Evolutionary conservation across 2,888 invertebrate genomes (phyloP).

Genomic region (Cheiracanthium punctorium): DNA sequence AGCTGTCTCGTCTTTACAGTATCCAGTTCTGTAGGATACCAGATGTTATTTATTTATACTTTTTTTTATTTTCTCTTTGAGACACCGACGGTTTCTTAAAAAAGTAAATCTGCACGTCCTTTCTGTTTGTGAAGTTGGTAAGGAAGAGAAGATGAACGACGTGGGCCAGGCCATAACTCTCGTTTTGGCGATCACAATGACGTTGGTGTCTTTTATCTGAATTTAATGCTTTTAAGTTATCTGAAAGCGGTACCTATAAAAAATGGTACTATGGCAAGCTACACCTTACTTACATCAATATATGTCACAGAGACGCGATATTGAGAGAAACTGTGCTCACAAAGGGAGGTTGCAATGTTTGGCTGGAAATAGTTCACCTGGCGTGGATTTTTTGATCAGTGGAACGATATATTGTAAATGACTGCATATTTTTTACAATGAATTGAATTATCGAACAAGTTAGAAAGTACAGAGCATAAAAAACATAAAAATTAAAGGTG

Average conservation of each 20-base stretch:
- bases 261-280: conserved; percentile 35
- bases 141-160: conserved; percentile 33
- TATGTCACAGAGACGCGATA: conserved; percentile 31
- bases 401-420: no score
- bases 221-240: conserved; percentile 56
- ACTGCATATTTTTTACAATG: no score
- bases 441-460: no score
- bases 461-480: no score
- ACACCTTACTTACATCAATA: conserved; percentile 66
- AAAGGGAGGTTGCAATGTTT: neutral
- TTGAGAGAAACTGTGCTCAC: neutral
- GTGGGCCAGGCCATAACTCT: conserved; percentile 32
- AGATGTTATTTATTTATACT: conserved; percentile 59
- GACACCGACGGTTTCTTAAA: conserved; percentile 4
- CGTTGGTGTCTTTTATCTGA: conserved; percentile 49
- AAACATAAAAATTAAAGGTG: no score
- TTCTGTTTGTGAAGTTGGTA: conserved; percentile 25
- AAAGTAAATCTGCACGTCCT: conserved; percentile 33
- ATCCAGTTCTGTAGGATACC: conserved; percentile 20
- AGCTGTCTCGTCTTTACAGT: conserved; percentile 43
- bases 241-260: conserved; percentile 60
- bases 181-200: conserved; percentile 29
- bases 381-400: no score
- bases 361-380: no score
- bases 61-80: conserved; percentile 18